Percentiles rank a stretch among this genome's conserved stretches.
Conservation (phyloP, 2,888 invertebrate species). For the Thumatha senex region DNA sequence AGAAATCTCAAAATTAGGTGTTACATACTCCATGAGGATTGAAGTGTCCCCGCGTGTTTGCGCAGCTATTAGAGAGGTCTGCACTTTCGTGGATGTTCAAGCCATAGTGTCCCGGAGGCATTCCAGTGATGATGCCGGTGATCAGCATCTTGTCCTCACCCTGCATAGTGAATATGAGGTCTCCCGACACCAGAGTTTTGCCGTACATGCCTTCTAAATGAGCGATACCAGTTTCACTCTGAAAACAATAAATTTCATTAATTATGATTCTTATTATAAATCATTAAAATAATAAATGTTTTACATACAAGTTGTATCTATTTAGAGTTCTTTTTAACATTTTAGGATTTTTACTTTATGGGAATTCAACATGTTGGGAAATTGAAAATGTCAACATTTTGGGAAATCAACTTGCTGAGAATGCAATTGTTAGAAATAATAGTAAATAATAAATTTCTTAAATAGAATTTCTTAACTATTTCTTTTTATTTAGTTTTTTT, state of each 20-base stretch:
- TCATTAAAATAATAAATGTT: neutral
- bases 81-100: conserved; percentile 91
- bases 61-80: conserved; percentile 86
- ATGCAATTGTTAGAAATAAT: too few relatives aligned
- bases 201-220: conserved; percentile 37
- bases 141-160: conserved; percentile 83
- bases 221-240: conserved; percentile 46
- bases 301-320: neutral
- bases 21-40: conserved; percentile 88
- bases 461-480: too few relatives aligned
- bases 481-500: too few relatives aligned
- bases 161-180: conserved; percentile 81
- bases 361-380: too few relatives aligned
- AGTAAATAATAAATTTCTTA: too few relatives aligned
- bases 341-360: too few relatives aligned
- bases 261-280: neutral
- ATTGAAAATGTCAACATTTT: too few relatives aligned
- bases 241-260: too few relatives aligned
- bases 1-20: too few relatives aligned
- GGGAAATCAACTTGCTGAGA: too few relatives aligned
- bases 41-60: conserved; percentile 88
- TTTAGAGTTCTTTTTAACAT: too few relatives aligned
- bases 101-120: conserved; percentile 86
- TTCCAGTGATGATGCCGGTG: conserved; percentile 83
- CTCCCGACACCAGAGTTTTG: conserved; percentile 48